Evolutionary conservation across 2,113 vertebrate genomes (phyloP), one percentile per base, ranked within the genome.

Genomic region (Etia nguti): DNA sequence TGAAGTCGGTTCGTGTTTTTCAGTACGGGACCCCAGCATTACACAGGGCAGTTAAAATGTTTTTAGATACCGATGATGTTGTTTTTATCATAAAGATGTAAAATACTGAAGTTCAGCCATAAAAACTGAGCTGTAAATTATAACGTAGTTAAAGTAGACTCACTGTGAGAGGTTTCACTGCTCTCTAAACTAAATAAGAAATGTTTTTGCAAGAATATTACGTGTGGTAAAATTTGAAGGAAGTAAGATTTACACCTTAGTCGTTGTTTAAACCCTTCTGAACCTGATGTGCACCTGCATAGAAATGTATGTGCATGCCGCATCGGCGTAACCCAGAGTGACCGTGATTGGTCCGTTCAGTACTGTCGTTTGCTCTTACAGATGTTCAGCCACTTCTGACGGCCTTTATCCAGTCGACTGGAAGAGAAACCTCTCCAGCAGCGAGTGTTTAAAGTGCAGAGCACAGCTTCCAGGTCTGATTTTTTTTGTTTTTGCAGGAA

Each of bases 401-500:
- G 0, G 0, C 9, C 1, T 60, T 60, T 0, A 31, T 34, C 0
- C 34, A 36, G 11, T 1, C 5, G 6, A 36, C 16, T 11, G 31
- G 31, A 62, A 18, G 59, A 62, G 31, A 62, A 62, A 62, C 2
- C 3, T 62, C 59, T 11, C 10, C 31, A 1, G 16, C 18, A 6
- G 29, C 1, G 8, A 20, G 13, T 29, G 56, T 29, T 59, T 8
- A 29, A 29, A 11, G 10, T 24, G 54, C 56, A 16, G 26, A 31
- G 59, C 59, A 20, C 34, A 50, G 16, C 46, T 16, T 48, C 6
- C 46, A 48, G 46, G 46, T 46, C 46, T 16, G 13, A 16, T 48
- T 18, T 48, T 8, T 48, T 16, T 48, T 6, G n/a, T n/a, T 43
- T 13, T 43, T 46, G 5, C 12, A 46, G 43, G 13, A 6, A 13